Base-by-base conservation (phyloP, 2,888 invertebrate species). In the Dioctria linearis region DNA sequence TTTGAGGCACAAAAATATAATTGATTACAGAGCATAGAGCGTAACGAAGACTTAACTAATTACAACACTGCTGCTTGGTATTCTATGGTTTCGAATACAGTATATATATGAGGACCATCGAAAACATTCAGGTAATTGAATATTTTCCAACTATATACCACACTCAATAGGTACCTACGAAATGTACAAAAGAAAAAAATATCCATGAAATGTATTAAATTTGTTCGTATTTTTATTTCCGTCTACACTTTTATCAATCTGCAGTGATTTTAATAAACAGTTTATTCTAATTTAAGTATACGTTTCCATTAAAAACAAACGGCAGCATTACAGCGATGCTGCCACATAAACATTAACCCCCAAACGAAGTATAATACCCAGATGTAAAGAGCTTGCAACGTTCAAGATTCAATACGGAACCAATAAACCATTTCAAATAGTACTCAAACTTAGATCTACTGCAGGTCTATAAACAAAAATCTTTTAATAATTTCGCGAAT, bases 401-500 rank as follows among this genome's bases (percentile, higher is more conserved):
- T 76, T 63, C 76, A 63, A 76, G 61, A 51, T 76, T 63, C 76
- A 63, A 76, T 76, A 76, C 76, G 76, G 76, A 76, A 76, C 76
- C 76, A 61, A 76, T 76, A 76, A 63, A 46, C 76, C 76, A 76
- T 76, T 63, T 63, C 76, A 49, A 76, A 76, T 51, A 49, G 63
- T 25, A 46, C 76, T 76, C 61, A 46, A 49, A 46, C 63, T 63
- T n/a, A 76, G 63, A 76, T 76, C 63, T 61, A 63, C 76, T 76
- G 76, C 63, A 76, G 66, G 76, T 63, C 76, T 76, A 76, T 76
- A 76, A 76, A 76, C 76, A 76, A 61, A 25, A 76, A 76, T 76
- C 76, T 76, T 76, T 76, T 76, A 76, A 76, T 76, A 76, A 76
- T 76, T 76, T 76, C 76, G 76, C 76, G 63, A 76, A 76, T 76